These are phyloP conservation scores for Cephonodes hylas DNA, from an alignment of 2,888 invertebrate genomes.

Conservation along the genomic window DNA sequence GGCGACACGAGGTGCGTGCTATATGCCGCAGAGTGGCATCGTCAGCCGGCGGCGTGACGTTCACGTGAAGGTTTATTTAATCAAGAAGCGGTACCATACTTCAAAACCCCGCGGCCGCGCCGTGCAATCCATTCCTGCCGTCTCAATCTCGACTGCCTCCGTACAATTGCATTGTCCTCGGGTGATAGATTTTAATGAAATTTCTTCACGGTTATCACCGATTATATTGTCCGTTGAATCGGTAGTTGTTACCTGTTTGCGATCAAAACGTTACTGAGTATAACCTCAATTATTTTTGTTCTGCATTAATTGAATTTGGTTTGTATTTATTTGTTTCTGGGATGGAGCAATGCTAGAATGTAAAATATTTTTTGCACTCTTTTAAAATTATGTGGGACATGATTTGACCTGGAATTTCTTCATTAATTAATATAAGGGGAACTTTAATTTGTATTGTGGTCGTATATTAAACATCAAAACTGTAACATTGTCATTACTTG, in stretches of 20 bases:
- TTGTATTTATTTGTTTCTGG: neutral
- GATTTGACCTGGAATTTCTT: no score
- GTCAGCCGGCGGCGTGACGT: constrained; percentile 64
- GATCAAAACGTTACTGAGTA: constrained; percentile 22
- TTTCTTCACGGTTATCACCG: constrained; percentile 63
- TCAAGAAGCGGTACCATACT: constrained; percentile 62
- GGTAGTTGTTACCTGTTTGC: constrained; percentile 58
- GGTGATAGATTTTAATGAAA: constrained; percentile 73
- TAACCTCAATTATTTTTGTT: constrained; percentile 5
- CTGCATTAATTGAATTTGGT: neutral
- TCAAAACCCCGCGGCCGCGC: constrained; percentile 44
- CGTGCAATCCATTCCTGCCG: constrained; percentile 60
- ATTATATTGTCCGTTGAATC: constrained; percentile 43
- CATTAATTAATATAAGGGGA: no score
- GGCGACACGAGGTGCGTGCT: constrained; percentile 50
- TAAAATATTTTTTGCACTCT: neutral
- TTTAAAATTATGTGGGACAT: neutral
- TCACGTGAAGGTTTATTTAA: constrained; percentile 77
- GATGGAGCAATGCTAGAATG: neutral
- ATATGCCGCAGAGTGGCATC: constrained; percentile 62
- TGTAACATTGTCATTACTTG: no score
- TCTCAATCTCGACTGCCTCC: constrained; percentile 73
- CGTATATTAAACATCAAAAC: no score
- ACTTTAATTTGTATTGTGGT: no score
- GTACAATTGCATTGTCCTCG: constrained; percentile 71